Percentiles rank a stretch among this genome's conserved stretches.
Evolutionary conservation across 2,797 vertebrate genomes (phyloP).

Genomic region (Psittacula echo): DNA sequence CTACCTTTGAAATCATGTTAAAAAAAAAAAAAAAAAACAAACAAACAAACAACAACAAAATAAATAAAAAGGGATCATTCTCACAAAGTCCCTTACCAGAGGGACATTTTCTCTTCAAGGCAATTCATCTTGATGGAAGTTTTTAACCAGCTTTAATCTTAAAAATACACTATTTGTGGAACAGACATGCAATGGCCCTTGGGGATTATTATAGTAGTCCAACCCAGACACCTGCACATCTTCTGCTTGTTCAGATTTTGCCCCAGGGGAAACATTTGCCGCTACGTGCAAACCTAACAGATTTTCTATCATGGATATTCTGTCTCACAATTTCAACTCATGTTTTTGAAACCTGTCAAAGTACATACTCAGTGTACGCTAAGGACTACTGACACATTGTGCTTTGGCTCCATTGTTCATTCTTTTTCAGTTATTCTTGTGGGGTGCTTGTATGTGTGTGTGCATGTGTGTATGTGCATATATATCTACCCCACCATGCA

Average conservation of each 20-base stretch:
- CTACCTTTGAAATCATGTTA: neutral
- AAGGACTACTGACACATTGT: neutral
- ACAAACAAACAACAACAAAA: neutral
- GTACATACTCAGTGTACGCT: neutral
- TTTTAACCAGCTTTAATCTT: conserved; percentile 4
- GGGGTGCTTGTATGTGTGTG: neutral
- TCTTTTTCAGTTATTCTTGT: neutral
- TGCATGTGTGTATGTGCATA: neutral
- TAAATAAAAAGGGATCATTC: neutral
- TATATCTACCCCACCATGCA: neutral
- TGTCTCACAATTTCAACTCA: neutral
- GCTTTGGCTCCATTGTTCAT: neutral
- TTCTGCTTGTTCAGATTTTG: neutral
- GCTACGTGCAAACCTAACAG: neutral
- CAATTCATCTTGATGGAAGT: neutral
- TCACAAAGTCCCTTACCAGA: neutral
- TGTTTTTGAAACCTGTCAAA: neutral
- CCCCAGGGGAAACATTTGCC: neutral
- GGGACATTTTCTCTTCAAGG: neutral
- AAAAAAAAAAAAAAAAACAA: neutral
- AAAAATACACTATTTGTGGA: neutral
- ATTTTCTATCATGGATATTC: neutral
- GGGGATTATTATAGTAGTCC: neutral
- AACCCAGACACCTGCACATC: conserved; percentile 36
- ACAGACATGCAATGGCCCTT: neutral